Evolutionary conservation across 2,888 invertebrate genomes (phyloP).

Genomic region (Reticulitermes lucifugus): DNA sequence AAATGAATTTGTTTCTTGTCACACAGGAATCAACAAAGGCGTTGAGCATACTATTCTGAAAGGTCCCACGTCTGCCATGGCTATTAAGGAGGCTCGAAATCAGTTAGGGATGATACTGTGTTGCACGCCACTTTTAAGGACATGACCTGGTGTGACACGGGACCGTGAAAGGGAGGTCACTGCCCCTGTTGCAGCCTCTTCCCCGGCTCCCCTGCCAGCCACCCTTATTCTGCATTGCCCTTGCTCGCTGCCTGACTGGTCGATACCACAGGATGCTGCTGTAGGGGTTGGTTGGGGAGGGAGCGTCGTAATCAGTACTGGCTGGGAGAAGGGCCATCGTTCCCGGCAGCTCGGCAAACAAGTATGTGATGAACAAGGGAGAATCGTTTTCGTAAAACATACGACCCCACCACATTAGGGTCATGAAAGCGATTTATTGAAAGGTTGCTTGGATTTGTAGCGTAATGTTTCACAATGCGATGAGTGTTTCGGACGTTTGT

Average conservation of each 20-base stretch:
- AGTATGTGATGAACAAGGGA: not conserved
- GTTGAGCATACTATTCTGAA: too few relatives aligned
- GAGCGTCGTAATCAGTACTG: not conserved
- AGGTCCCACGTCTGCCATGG: too few relatives aligned
- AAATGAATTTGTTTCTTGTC: too few relatives aligned
- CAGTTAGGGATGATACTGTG: too few relatives aligned
- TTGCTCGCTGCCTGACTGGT: conserved; percentile 23
- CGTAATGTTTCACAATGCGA: too few relatives aligned
- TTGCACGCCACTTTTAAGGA: not conserved
- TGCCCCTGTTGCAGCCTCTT: conserved; percentile 18
- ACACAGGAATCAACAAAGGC: too few relatives aligned
- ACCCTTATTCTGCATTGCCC: conserved; percentile 33
- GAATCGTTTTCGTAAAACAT: not conserved
- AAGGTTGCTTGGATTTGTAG: too few relatives aligned
- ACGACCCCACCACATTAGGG: too few relatives aligned
- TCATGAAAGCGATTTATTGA: too few relatives aligned
- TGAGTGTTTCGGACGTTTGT: too few relatives aligned
- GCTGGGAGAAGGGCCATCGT: not conserved
- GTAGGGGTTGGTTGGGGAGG: conserved; percentile 22
- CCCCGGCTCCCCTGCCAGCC: conserved; percentile 23
- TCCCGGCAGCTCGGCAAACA: not conserved
- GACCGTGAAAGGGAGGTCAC: conserved; percentile 30
- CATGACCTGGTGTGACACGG: conserved; percentile 29
- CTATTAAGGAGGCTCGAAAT: too few relatives aligned
- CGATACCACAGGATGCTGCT: conserved; percentile 34